These are phyloP conservation scores for Eptesicus fuscus DNA, from an alignment of 2,113 vertebrate species.

Conservation along the genomic window DNA sequence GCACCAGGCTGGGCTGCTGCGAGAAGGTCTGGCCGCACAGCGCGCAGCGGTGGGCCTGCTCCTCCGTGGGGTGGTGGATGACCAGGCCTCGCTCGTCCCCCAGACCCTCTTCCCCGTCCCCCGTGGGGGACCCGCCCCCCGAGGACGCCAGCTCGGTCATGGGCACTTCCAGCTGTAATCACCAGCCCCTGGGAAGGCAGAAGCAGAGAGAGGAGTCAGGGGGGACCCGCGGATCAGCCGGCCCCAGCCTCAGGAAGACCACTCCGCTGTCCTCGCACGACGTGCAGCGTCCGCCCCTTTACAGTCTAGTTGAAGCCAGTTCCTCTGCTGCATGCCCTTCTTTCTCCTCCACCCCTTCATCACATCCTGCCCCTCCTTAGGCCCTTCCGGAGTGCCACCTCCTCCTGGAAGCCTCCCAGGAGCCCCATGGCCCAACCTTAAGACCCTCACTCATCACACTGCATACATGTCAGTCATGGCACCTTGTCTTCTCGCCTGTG, in stretches of 20 bases:
- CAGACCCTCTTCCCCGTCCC: conserved; percentile 73
- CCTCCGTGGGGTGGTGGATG: conserved; percentile 81
- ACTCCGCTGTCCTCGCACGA: background rate
- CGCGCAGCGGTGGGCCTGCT: conserved; percentile 84
- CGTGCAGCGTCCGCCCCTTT: background rate
- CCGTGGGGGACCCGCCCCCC: conserved; percentile 56
- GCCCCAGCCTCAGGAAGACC: too few species aligned
- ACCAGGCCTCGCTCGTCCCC: conserved; percentile 75
- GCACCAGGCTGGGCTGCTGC: conserved; percentile 84
- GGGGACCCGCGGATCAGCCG: background rate
- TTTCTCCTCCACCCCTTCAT: background rate
- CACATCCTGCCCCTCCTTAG: background rate
- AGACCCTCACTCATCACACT: background rate
- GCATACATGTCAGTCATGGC: background rate
- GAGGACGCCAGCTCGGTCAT: conserved; percentile 68
- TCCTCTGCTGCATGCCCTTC: background rate
- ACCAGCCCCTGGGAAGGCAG: conserved; percentile 56
- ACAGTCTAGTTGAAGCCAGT: background rate
- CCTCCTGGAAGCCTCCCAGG: background rate
- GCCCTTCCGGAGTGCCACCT: background rate
- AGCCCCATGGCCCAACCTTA: background rate
- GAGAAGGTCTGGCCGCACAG: conserved; percentile 86
- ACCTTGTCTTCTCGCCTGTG: background rate
- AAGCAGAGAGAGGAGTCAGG: conserved; percentile 1
- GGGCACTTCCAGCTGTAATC: conserved; percentile 38